These are phyloP conservation scores for Paracyprichromis sp. DNA, from an alignment of 2,113 vertebrate species.

Conservation along the genomic window DNA sequence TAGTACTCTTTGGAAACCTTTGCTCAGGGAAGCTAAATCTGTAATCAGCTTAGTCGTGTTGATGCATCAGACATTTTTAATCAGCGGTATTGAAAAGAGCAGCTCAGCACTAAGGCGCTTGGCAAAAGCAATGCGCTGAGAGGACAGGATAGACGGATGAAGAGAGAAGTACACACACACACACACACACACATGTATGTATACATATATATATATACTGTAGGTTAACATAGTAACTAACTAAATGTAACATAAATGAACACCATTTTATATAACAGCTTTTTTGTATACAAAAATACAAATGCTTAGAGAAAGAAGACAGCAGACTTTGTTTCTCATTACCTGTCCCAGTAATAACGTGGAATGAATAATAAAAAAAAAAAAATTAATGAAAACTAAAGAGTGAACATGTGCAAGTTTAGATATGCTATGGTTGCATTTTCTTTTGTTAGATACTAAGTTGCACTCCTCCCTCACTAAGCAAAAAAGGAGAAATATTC, in stretches of 20 bases:
- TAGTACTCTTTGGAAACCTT: slow-evolving; percentile 49
- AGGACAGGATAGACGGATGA: neutral
- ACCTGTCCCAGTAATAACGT: neutral
- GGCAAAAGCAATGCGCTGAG: slow-evolving; percentile 47
- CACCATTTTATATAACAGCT: neutral
- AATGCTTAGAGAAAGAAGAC: neutral
- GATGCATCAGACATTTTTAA: slow-evolving; percentile 73
- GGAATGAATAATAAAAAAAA: neutral
- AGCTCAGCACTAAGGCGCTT: slow-evolving; percentile 64
- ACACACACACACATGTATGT: too few species aligned
- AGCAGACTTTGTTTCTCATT: neutral
- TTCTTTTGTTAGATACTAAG: neutral
- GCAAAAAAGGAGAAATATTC: neutral
- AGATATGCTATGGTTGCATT: neutral
- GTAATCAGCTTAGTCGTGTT: slow-evolving; percentile 72
- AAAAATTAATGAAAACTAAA: neutral
- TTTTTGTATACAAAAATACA: neutral
- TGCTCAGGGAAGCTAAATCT: slow-evolving; percentile 66
- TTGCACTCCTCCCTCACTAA: neutral
- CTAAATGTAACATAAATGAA: neutral
- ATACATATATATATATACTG: neutral
- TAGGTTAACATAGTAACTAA: neutral
- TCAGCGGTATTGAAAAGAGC: slow-evolving; percentile 66
- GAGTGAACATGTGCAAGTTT: neutral
- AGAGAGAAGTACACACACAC: neutral